Conservation (phyloP, 2,113 vertebrate species). For the Camelus bactrianus region DNA sequence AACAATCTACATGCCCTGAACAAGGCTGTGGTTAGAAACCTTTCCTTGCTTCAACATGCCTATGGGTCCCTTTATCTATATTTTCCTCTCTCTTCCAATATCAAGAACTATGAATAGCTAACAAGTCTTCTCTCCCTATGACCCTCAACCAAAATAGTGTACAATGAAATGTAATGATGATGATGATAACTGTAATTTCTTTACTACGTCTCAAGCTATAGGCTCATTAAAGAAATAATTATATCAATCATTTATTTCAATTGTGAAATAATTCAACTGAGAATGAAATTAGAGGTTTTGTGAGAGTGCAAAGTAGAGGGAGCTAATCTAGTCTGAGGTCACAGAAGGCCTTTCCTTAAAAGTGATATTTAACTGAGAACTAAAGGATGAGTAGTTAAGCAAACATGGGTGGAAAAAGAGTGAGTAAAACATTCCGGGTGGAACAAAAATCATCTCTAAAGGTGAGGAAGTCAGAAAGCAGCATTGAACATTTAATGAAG, state of each 20-base stretch:
- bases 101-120: neutral
- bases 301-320: neutral
- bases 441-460: neutral
- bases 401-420: neutral
- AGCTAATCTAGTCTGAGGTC: neutral
- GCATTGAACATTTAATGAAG: neutral
- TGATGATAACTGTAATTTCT: neutral
- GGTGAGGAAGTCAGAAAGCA: neutral
- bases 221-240: neutral
- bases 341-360: neutral
- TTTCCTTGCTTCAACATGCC: neutral
- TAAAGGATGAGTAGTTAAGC: neutral
- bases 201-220: neutral
- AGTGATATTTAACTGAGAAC: neutral
- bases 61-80: neutral
- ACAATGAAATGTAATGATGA: slow-evolving; percentile 5
- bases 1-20: neutral
- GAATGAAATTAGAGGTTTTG: neutral
- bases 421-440: neutral
- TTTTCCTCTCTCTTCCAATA: neutral
- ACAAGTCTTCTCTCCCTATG: neutral
- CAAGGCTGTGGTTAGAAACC: neutral
- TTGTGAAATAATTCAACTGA: neutral
- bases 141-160: neutral
- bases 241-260: neutral